Conservation (phyloP, 2,113 vertebrate genomes). For the Callospermophilus lateralis region DNA sequence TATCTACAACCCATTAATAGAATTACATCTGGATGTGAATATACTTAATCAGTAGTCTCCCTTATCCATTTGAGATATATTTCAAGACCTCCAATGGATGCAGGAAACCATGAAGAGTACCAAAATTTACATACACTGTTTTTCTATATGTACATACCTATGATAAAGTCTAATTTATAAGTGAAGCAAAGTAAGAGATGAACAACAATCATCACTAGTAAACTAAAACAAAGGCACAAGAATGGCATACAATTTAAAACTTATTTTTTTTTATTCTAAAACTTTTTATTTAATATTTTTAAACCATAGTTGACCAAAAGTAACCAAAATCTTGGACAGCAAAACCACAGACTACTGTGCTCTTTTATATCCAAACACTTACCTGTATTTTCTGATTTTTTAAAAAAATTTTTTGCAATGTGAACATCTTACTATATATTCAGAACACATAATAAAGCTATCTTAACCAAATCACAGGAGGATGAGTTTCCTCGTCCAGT, state of each 20-base stretch:
- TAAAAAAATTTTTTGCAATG: background rate
- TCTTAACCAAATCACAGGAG: background rate
- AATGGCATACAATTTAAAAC: no score
- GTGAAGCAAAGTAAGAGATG: no score
- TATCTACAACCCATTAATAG: background rate
- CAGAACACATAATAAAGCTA: background rate
- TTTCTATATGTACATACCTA: background rate
- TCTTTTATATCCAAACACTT: background rate
- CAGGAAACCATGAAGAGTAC: background rate
- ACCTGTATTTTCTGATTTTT: background rate
- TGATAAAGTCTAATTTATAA: no score
- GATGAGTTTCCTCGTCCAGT: background rate
- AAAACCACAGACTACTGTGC: background rate
- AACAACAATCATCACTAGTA: no score
- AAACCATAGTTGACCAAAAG: background rate
- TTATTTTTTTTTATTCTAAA: no score
- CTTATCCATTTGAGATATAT: background rate
- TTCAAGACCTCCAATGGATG: background rate
- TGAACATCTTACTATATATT: constrained; percentile 3
- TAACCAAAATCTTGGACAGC: background rate
- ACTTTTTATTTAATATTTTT: background rate
- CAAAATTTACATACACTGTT: background rate
- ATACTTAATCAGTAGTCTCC: background rate
- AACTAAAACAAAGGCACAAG: no score
- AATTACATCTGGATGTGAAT: background rate